phyloP scores from a whole-genome alignment of 1,140 invertebrate genomes.

The Drosophila athabasca region DNA sequence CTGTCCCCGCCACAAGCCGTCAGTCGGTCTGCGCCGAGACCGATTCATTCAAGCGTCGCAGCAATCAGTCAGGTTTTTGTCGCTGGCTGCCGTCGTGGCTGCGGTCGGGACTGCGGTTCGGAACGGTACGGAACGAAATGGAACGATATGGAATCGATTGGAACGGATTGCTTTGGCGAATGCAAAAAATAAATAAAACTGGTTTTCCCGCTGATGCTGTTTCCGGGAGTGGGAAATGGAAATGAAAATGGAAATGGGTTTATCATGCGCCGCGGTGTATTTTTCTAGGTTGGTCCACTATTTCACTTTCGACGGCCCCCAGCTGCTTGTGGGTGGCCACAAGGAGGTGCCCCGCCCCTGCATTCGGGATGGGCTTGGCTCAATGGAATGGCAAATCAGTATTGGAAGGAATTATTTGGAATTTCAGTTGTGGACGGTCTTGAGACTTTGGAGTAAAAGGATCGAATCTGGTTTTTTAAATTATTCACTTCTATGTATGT shows the following conservation, averaged over 20 bases:
- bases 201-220: conserved; percentile 2
- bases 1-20: conserved; percentile 15
- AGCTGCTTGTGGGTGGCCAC: conserved; percentile 37
- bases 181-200: conserved; percentile 11
- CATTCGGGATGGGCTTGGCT: too few relatives aligned
- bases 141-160: conserved; percentile 22
- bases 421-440: too few relatives aligned
- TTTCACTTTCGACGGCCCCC: conserved; percentile 62
- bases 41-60: too few relatives aligned
- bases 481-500: too few relatives aligned
- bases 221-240: conserved; percentile 5
- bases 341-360: too few relatives aligned
- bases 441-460: too few relatives aligned
- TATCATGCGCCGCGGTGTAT: conserved; percentile 10
- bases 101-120: too few relatives aligned
- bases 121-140: conserved; percentile 6
- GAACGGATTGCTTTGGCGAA: conserved; percentile 5
- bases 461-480: too few relatives aligned
- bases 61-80: too few relatives aligned
- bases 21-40: conserved; percentile 6
- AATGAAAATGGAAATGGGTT: conserved; percentile 34
- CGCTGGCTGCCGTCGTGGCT: too few relatives aligned
- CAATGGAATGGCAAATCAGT: too few relatives aligned
- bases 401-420: too few relatives aligned
- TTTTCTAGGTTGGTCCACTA: conserved; percentile 41